Base-by-base conservation (phyloP, 2,888 invertebrate species). In the Cenopis cana region DNA sequence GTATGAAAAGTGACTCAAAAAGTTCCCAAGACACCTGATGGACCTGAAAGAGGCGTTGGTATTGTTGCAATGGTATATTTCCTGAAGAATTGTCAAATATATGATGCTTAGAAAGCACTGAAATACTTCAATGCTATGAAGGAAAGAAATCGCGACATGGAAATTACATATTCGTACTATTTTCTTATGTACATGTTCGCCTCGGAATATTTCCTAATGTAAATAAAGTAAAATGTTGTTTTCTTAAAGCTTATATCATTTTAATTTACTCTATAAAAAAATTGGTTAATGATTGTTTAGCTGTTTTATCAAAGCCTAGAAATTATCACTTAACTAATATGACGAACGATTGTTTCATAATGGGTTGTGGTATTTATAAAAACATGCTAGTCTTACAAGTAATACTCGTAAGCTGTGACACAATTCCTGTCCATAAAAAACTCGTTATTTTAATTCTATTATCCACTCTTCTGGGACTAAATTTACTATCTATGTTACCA, bases 181-280 rank as follows among this genome's bases (percentile, higher is more conserved):
- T 46, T n/a, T 46, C n/a, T n/a, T 24, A 60, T 46, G 46, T 46
- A 38, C 14, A 57, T 57, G 18, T 36, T 12, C 24, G 11, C 11
- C 24, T 24, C 11, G 24, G n/a, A 10, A 29, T 29, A 10, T 46
- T 60, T n/a, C 46, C n/a, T n/a, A 11, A 24, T 60, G 46, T 60
- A 60, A 60, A 60, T 60, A 60, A 60, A 60, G 41, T 24, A 11
- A n/a, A 46, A 60, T 10, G 5, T 1, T 29, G 10, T n/a, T 46
- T 29, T 3, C 6, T 24, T 60, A 60, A 46, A 24, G 17, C 9
- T 41, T 46, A 46, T 46, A n/a, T 9, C 17, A 9, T 55, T 29
- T 17, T 50, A 50, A 50, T 50, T 50, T 50, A 50, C 11, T 10
- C 18, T 18, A 14, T 2, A 33, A 8, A 33, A 6, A 33, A 33